These are phyloP conservation scores for Peromyscus aztecus DNA, from an alignment of 2,797 vertebrate species.

Conservation along the genomic window DNA sequence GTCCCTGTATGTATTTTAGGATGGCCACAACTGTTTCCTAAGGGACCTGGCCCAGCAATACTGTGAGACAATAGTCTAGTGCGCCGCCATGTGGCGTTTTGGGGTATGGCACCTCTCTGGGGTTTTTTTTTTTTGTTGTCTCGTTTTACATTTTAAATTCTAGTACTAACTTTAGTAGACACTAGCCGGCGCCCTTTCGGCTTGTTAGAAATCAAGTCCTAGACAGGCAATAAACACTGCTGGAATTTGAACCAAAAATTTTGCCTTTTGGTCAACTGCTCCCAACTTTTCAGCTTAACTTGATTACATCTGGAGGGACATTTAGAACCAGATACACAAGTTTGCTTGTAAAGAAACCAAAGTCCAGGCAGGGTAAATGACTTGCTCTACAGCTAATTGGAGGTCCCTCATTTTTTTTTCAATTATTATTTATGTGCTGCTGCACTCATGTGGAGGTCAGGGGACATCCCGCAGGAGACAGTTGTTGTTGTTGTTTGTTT, in stretches of 20 bases:
- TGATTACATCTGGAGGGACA: neutral
- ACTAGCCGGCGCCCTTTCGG: conserved; percentile 27
- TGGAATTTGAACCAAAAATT: neutral
- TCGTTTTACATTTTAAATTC: neutral
- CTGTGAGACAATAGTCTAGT: neutral
- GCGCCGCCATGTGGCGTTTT: conserved; percentile 29
- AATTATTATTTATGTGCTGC: neutral
- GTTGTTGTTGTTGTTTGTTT: too few relatives aligned
- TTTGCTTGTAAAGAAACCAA: neutral
- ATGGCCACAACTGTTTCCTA: neutral
- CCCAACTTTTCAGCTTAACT: neutral
- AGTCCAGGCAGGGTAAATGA: neutral
- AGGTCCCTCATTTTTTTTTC: neutral
- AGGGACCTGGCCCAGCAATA: accelerated
- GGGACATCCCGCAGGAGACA: neutral
- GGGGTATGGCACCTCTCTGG: neutral
- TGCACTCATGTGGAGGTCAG: neutral
- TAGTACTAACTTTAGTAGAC: neutral
- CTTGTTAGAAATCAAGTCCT: neutral
- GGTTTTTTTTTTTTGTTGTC: neutral
- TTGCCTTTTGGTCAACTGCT: neutral
- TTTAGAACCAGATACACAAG: neutral
- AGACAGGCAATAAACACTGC: neutral
- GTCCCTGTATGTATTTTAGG: neutral
- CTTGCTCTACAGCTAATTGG: neutral